Percentiles rank a stretch among this genome's conserved stretches.
Evolutionary conservation across 2,888 invertebrate genomes (phyloP).

Genomic region (Lysandra coridon): DNA sequence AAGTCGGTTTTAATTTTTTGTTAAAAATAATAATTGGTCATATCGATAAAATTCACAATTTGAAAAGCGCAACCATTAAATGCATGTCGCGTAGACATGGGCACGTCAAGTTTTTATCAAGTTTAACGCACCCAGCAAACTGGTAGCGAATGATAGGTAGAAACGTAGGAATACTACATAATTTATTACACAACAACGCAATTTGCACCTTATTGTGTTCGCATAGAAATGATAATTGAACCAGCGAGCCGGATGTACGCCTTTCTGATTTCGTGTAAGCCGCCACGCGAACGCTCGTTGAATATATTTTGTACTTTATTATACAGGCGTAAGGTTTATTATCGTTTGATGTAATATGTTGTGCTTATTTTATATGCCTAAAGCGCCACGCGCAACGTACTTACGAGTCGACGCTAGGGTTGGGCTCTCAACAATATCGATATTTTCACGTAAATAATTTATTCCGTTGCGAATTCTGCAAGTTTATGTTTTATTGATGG

Average conservation of each 20-base stretch:
- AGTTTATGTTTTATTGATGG: conserved; percentile 17
- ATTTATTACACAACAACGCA: conserved; percentile 45
- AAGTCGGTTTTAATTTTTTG: too few species aligned
- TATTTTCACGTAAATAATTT: conserved; percentile 18
- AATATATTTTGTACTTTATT: conserved; percentile 30
- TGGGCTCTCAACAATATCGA: conserved; percentile 21
- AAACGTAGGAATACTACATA: conserved; percentile 50
- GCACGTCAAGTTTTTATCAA: conserved; percentile 41
- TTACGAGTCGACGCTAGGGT: conserved; percentile 27
- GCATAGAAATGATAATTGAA: conserved; percentile 14
- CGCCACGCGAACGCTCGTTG: conserved; percentile 21
- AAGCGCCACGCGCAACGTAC: conserved; percentile 44
- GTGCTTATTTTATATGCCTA: conserved; percentile 35
- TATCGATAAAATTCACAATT: conserved; percentile 29
- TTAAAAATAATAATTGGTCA: not conserved
- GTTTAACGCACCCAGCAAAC: conserved; percentile 55
- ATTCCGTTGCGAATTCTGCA: conserved; percentile 15
- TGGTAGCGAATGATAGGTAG: conserved; percentile 52
- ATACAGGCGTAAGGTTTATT: conserved; percentile 34
- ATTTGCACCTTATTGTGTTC: conserved; percentile 30
- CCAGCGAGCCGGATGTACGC: not conserved
- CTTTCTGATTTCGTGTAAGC: conserved; percentile 5
- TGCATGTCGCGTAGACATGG: conserved; percentile 27
- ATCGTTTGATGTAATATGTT: conserved; percentile 16
- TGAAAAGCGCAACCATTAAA: conserved; percentile 18